These are phyloP conservation scores for Spodoptera frugiperda DNA, from an alignment of 1,140 invertebrate genomes.

Conservation along the genomic window DNA sequence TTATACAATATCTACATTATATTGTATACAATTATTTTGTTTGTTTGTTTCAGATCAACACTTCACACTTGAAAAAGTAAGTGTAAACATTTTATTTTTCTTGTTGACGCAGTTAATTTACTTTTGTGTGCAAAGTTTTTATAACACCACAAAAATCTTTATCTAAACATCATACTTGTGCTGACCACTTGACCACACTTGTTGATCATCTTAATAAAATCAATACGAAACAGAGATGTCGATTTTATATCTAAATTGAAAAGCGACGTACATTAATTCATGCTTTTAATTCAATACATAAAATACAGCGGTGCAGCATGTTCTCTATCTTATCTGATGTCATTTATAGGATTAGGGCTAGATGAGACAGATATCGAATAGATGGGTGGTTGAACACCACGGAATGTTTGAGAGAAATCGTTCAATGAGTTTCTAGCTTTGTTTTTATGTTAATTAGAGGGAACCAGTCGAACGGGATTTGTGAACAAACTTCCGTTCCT, in stretches of 20 bases:
- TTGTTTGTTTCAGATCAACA: too few relatives aligned
- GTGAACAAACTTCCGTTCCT: constrained; percentile 77
- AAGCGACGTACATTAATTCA: constrained; percentile 49
- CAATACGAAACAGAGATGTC: constrained; percentile 49
- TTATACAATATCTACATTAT: too few relatives aligned
- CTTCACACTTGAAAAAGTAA: too few relatives aligned
- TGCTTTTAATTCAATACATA: constrained; percentile 54
- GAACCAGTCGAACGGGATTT: constrained; percentile 67
- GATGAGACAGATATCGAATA: constrained; percentile 78
- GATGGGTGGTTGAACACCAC: constrained; percentile 71
- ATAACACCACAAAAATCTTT: not conserved
- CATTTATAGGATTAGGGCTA: constrained; percentile 83
- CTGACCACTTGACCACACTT: not conserved
- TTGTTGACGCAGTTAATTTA: too few relatives aligned
- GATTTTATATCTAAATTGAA: constrained; percentile 49
- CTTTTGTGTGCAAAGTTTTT: not conserved
- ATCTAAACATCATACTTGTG: not conserved
- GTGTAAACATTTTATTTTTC: too few relatives aligned
- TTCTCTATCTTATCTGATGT: constrained; percentile 76
- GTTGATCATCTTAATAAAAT: constrained; percentile 40
- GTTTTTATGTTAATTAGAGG: constrained; percentile 82
- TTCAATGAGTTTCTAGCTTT: constrained; percentile 81
- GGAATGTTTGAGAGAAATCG: constrained; percentile 81
- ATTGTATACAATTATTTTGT: too few relatives aligned
- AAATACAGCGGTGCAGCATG: constrained; percentile 56